Evolutionary conservation across 2,888 invertebrate genomes (phyloP).

Genomic region (Harmothoe impar): DNA sequence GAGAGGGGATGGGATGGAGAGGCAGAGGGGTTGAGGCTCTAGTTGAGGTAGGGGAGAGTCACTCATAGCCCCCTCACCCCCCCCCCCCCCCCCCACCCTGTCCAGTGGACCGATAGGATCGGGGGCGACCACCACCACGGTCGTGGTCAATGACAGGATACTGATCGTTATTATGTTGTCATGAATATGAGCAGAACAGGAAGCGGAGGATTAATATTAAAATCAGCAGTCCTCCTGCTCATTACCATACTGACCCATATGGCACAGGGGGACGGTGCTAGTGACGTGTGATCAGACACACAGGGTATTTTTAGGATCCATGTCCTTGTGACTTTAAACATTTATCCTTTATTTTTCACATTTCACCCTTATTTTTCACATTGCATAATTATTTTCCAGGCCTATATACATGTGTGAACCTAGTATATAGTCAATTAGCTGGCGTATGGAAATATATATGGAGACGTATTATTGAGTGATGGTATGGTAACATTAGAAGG

Average conservation of each 20-base stretch:
- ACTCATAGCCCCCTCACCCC: neutral
- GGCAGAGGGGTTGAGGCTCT: neutral
- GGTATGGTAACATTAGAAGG: too few relatives aligned
- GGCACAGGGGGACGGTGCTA: neutral
- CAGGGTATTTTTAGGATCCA: too few relatives aligned
- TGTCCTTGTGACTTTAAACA: too few relatives aligned
- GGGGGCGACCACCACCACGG: neutral
- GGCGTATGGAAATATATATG: too few relatives aligned
- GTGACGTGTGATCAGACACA: too few relatives aligned
- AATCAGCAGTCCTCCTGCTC: neutral
- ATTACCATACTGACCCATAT: slow-evolving; percentile 6
- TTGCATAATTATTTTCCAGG: too few relatives aligned
- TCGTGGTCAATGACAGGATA: neutral
- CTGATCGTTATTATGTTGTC: neutral
- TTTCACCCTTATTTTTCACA: too few relatives aligned
- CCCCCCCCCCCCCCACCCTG: neutral
- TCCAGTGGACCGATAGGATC: neutral
- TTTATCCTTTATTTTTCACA: too few relatives aligned
- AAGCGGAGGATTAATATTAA: slow-evolving; percentile 9
- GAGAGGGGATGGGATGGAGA: neutral
- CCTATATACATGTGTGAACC: too few relatives aligned
- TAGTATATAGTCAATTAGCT: too few relatives aligned
- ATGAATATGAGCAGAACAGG: slow-evolving; percentile 22
- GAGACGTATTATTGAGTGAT: too few relatives aligned
- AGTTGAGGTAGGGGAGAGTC: neutral